These are phyloP conservation scores for Bufo gargarizans DNA, from an alignment of 2,113 vertebrate species.

Conservation along the genomic window DNA sequence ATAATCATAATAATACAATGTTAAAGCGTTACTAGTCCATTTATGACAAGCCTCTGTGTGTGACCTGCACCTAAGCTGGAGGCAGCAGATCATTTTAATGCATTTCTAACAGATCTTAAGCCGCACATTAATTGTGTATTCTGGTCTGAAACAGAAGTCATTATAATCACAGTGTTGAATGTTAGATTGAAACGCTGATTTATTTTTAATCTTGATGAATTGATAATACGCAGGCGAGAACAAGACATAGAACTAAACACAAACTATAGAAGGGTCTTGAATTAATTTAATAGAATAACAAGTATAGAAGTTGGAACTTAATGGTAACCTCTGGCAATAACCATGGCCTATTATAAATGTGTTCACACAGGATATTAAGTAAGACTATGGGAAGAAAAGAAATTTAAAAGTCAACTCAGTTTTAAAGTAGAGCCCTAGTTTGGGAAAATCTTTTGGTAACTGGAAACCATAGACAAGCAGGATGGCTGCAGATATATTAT, in stretches of 20 bases:
- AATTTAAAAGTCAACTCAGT: too few relatives aligned
- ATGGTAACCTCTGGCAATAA: background rate
- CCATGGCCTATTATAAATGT: background rate
- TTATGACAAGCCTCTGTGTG: background rate
- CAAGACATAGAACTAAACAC: background rate
- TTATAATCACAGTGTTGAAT: slow-evolving; percentile 14
- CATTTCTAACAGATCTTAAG: background rate
- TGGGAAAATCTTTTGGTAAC: too few relatives aligned
- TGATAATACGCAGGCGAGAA: background rate
- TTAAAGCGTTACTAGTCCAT: background rate
- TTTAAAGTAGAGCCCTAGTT: too few relatives aligned
- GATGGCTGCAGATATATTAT: too few relatives aligned
- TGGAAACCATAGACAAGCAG: too few relatives aligned
- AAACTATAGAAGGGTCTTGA: background rate
- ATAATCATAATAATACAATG: too few relatives aligned
- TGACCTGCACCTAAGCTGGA: background rate
- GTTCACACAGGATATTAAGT: too few relatives aligned
- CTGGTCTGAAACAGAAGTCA: slow-evolving; percentile 5
- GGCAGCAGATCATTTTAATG: background rate
- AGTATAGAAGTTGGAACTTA: background rate
- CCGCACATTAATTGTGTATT: slow-evolving; percentile 4
- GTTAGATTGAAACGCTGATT: background rate
- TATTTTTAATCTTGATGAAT: slow-evolving; percentile 37
- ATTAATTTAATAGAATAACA: background rate
- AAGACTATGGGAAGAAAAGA: too few relatives aligned